Base-by-base conservation (phyloP, 2,113 vertebrate genomes). In the Tragelaphus imberbis region DNA sequence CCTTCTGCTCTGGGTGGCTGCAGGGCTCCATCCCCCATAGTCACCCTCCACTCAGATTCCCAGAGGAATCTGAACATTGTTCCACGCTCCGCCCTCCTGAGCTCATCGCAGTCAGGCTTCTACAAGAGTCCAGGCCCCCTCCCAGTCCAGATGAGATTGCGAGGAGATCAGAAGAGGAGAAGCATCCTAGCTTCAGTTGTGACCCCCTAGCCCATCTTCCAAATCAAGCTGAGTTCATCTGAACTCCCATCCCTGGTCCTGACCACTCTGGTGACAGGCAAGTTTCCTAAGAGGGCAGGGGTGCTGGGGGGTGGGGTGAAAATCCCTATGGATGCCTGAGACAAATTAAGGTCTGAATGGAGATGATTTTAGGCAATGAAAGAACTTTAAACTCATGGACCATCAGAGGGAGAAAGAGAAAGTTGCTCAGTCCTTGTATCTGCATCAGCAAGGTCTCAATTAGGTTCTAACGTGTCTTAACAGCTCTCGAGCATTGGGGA, bases 231-330 rank as follows among this genome's bases (percentile, higher is more conserved):
- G 79, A 59, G 44, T 49, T 56, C 7, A 51, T 47, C 8, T 33
- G 44, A 28, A 33, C 7, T n/a, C 53, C 40, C 9, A 47, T 30
- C 30, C 40, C 25, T 71, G 36, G 53, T 40, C 23, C 55, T 49
- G 63, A 80, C 30, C 30, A 49, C 61, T 84, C 84, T 27, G 23
- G 11, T 7, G 16, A 4, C 11, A 65, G 36, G 36, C 12, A 94
- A 30, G 9, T 36, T 88, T 84, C 65, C 65, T 36, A 33, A 71
- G 5, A n/a, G 6, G 3, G 4, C 1, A 40, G 0, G 5, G 79
- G 19, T n/a, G 2, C 61, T 0, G 25, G 0, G 7, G 25, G 15
- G 21, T 1, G 40, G 23, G 7, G 17, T 3, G 21, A 56, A 58
- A 93, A 55, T 25, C 7, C 80, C 3, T 58, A 8, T 21, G 13